phyloP scores from a whole-genome alignment of 2,888 invertebrate genomes.

The Hymenopus coronatus region DNA sequence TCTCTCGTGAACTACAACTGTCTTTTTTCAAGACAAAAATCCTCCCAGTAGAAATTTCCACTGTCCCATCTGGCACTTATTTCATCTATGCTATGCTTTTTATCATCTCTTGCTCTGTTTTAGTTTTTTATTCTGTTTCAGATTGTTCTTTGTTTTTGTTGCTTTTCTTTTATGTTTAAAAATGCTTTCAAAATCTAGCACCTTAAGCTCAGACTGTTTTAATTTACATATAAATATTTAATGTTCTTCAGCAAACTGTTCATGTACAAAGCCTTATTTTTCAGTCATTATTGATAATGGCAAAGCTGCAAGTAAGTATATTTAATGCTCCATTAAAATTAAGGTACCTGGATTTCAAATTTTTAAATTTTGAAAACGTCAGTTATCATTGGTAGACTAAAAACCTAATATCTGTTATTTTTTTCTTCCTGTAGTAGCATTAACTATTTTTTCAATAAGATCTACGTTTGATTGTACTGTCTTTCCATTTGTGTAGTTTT shows the following conservation, averaged over 20 bases:
- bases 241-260: conserved; percentile 4
- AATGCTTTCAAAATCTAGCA: not conserved
- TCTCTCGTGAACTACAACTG: conserved; percentile 35
- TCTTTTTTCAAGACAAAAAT: not conserved
- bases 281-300: not conserved
- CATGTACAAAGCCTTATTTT: not conserved
- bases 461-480: conserved; percentile 12
- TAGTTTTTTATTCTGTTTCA: not conserved
- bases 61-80: conserved; percentile 57
- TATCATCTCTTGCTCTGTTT: conserved; percentile 5
- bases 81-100: conserved; percentile 42
- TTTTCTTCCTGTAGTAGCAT: not conserved
- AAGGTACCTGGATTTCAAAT: not conserved
- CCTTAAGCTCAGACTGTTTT: conserved; percentile 36
- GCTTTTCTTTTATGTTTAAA: not conserved
- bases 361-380: not conserved
- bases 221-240: conserved; percentile 33
- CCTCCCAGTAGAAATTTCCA: conserved; percentile 40
- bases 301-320: not conserved
- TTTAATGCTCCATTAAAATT: not conserved
- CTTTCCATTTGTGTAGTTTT: not conserved
- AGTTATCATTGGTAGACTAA: not conserved
- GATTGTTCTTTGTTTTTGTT: not conserved
- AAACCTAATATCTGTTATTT: not conserved
- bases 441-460: not conserved